Evolutionary conservation across 2,888 invertebrate genomes (phyloP).

Genomic region (Tipula unca): DNA sequence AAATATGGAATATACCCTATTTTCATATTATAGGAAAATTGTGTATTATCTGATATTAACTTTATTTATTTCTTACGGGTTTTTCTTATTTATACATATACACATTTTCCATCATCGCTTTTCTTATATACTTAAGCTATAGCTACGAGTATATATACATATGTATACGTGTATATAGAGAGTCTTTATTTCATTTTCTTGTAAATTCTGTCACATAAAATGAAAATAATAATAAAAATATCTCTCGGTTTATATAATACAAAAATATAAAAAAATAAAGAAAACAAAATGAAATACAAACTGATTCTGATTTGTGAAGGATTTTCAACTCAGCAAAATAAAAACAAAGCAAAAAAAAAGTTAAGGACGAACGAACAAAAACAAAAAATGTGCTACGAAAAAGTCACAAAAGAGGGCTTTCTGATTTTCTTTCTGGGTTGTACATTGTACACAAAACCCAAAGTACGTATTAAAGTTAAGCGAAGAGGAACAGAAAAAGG

Average conservation of each 20-base stretch:
- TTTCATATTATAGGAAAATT: not conserved
- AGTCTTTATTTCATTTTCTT: not conserved
- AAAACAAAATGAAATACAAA: not conserved
- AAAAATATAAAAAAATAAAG: no score
- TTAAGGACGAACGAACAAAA: not conserved
- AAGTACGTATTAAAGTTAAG: not conserved
- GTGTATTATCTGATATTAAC: conserved; percentile 2
- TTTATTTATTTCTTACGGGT: not conserved
- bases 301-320: conserved; percentile 8
- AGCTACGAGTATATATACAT: not conserved
- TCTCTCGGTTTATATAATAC: not conserved
- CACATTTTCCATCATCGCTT: not conserved
- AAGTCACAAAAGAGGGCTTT: not conserved
- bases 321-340: not conserved
- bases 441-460: not conserved
- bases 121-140: not conserved
- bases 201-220: not conserved
- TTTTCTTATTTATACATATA: not conserved
- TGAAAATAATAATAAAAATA: not conserved
- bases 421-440: not conserved
- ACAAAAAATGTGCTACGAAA: not conserved
- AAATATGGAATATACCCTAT: not conserved
- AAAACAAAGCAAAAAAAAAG: not conserved
- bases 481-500: not conserved
- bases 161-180: not conserved